These are phyloP conservation scores for Trypoxylon attenuatum DNA, from an alignment of 2,888 invertebrate genomes.

Conservation along the genomic window DNA sequence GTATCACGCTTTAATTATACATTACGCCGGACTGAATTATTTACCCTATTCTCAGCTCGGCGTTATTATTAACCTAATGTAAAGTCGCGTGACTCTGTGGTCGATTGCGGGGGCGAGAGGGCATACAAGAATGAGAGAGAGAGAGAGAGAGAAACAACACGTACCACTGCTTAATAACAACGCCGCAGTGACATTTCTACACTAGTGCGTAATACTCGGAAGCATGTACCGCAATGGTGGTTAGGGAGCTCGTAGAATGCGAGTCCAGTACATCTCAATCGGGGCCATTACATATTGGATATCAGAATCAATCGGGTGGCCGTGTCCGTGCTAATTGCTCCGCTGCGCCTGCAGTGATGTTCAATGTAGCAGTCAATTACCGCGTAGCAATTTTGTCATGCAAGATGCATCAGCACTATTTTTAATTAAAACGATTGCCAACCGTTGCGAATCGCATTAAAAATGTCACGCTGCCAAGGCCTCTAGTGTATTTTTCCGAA, in stretches of 20 bases:
- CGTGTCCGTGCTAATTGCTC: not conserved
- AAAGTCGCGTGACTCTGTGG: too few relatives aligned
- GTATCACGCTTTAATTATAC: conserved; percentile 1
- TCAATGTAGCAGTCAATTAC: not conserved
- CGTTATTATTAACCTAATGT: not conserved
- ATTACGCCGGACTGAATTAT: not conserved
- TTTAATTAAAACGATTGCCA: not conserved
- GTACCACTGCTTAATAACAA: too few relatives aligned
- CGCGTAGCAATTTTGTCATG: not conserved
- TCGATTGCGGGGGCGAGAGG: too few relatives aligned
- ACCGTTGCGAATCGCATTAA: not conserved
- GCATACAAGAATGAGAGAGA: too few relatives aligned
- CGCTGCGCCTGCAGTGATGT: not conserved
- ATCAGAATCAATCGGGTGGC: not conserved
- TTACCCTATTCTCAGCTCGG: not conserved
- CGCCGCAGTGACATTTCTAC: too few relatives aligned
- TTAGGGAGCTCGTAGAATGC: too few relatives aligned
- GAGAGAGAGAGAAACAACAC: too few relatives aligned
- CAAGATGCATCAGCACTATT: not conserved
- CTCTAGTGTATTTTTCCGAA: not conserved
- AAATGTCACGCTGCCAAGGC: conserved; percentile 5
- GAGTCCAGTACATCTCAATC: too few relatives aligned
- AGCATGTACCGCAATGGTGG: too few relatives aligned
- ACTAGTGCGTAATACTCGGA: too few relatives aligned
- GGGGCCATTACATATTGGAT: not conserved